Evolutionary conservation across 2,113 vertebrate species (phyloP), one percentile per base, ranked within the genome.

Genomic region (Hiodon tergisus): DNA sequence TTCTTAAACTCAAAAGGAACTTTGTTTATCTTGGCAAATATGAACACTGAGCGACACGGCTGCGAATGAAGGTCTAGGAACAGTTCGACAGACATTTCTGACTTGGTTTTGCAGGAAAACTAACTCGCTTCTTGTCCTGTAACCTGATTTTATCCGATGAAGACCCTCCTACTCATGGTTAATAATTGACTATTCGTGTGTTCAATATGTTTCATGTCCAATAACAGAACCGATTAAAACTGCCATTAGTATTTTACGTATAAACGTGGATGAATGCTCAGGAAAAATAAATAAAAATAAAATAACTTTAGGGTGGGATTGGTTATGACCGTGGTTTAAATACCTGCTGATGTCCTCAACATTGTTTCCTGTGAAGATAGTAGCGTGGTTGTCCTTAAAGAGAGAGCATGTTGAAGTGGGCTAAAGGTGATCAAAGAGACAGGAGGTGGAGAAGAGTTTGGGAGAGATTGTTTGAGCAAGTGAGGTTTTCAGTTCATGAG

Each of bases 61-160:
- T 93, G 94, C 0, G 95, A 96, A 53, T 87, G 0, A 13, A 96
- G 84, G 76, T 96, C 94, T 13, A 97, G 87, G 70, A 91, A 95
- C 6, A 97, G 85, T 78, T 95, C 91, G 84, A 95, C 82, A 0
- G 3, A 80, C 89, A 87, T 85, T 63, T 57, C 81, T 76, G 4
- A 73, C 5, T 59, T 51, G 62, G 6, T 6, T 5, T 60, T 76
- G 66, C 69, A 66, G 50, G 81, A 65, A 31, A 10, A 47, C 3
- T 6, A 8, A 46, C 54, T 16, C 6, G 9, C 13, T 13, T 13
- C 16, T 5, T 73, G 3, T 9, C 11, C 8, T 67, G 53, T 67
- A 57, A 46, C 8, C 61, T 74, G n/a, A 4, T 74, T 7, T 55
- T 14, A 10, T 14, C 5, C 55, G 3, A 53, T n/a, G n/a, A 67